Base-by-base conservation (phyloP, 2,888 invertebrate species). In the Rotaria socialis region DNA sequence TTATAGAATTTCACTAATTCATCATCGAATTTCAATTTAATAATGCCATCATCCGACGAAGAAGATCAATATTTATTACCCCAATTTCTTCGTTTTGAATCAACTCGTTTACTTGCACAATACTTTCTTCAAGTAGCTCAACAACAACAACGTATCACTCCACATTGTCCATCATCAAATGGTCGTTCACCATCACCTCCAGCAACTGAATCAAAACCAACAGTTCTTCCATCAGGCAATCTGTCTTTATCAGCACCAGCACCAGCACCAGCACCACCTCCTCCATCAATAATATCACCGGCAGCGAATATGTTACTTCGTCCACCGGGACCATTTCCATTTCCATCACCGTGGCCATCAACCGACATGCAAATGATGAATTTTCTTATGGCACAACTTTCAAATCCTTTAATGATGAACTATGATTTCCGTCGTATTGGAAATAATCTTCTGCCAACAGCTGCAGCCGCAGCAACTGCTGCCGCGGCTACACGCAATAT, bases 61-160 rank as follows among this genome's bases (percentile, higher is more conserved):
- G 80, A 80, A 80, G 80, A 80, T n/a, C 80, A 80, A 80, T 80
- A 47, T 80, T 80, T 80, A 47, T 47, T 80, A 47, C 80, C 80
- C 43, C 80, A 80, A 43, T 80, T 80, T 80, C 47, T 80, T 24
- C 80, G 80, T n/a, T 80, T 80, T 43, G 80, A 80, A 24, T 47
- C 80, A 47, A 80, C 80, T 5, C 80, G 80, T 47, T 47, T 80
- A 80, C 47, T 80, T 47, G 80, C 80, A 43, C 80, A 80, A 80
- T 80, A 80, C 11, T 80, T 80, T 47, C 80, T 80, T 47, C 80
- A 80, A 80, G 47, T 80, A 47, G 80, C 80, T 11, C 80, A 80
- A 47, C 80, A 80, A 43, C 75, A 75, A 47, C 80, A 47, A 47
- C 80, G 80, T n/a, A 67, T 27, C 6, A 35, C 67, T 35, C 67